Base-by-base conservation (phyloP, 2,888 invertebrate genomes). In the Drosophila pseudotakahashii region DNA sequence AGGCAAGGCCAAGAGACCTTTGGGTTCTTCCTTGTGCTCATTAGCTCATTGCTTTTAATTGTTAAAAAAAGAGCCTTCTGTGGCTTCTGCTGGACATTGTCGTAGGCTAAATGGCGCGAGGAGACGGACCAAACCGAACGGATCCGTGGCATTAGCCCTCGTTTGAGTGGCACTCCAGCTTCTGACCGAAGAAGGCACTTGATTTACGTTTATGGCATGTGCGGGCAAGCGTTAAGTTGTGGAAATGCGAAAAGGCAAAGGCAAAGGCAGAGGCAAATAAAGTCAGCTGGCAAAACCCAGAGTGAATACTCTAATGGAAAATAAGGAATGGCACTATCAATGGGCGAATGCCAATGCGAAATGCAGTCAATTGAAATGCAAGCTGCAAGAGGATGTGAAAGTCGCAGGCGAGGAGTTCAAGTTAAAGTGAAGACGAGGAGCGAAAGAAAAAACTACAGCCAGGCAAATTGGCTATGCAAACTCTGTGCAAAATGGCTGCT, bases 391-490 rank as follows among this genome's bases (percentile, higher is more conserved):
- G 45, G 51, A 58, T 53, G 64, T 44, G 42, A n/a, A 63, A 67
- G 74, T 67, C 39, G 42, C 34, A 39, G 16, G 16, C 48, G 3
- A 30, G 26, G 26, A 58, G 53, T 54, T 11, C 39, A 32, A 54
- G 52, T 37, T 47, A 54, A 58, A 51, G 64, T 16, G 70, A 66
- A 59, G 64, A 53, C 66, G 59, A 14, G 14, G 32, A 55, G 48
- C 23, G 36, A 72, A 11, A 64, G 69, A 66, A 51, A 81, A 74
- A 76, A 68, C 53, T 53, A 32, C 73, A 68, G 79, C 64, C 76
- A 76, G 68, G 72, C 86, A 83, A 82, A 82, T 86, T 82, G 86
- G 83, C 86, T 73, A 73, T 67, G 72, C 86, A 80, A 86, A 83
- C 83, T 82, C 83, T 83, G 54, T 41, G 64, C 83, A 81, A 83